phyloP scores from a whole-genome alignment of 2,888 invertebrate genomes.

The Melikaiella ostensackeni region DNA sequence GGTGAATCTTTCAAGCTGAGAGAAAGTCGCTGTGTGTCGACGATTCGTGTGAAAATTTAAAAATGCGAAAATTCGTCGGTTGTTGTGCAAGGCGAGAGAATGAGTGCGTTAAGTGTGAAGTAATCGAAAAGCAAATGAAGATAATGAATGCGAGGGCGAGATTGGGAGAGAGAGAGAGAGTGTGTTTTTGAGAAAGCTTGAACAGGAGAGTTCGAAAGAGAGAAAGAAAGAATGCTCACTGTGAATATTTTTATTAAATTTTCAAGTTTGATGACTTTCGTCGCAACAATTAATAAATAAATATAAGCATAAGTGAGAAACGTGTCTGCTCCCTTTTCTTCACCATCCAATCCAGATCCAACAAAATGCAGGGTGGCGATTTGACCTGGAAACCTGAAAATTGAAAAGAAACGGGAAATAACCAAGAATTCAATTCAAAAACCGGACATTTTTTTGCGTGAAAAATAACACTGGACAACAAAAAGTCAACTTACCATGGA shows the following conservation, averaged over 20 bases:
- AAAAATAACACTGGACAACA: too few species aligned
- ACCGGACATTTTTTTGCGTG: too few species aligned
- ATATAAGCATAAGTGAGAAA: conserved; percentile 72
- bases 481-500: too few species aligned
- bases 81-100: conserved; percentile 46
- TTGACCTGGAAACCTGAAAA: too few species aligned
- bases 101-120: conserved; percentile 44
- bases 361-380: neutral
- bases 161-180: conserved; percentile 40
- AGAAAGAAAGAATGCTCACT: conserved; percentile 75
- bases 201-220: conserved; percentile 55
- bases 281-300: conserved; percentile 77
- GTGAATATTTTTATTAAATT: conserved; percentile 78
- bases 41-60: conserved; percentile 39
- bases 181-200: neutral
- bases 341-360: neutral
- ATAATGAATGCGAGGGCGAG: conserved; percentile 39
- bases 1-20: conserved; percentile 10
- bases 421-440: too few species aligned
- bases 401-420: too few species aligned
- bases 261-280: conserved; percentile 77
- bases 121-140: conserved; percentile 36
- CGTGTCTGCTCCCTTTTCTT: conserved; percentile 30
- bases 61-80: conserved; percentile 51
- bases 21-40: neutral